Conservation (phyloP, 2,113 vertebrate species). For the Psophia crepitans region DNA sequence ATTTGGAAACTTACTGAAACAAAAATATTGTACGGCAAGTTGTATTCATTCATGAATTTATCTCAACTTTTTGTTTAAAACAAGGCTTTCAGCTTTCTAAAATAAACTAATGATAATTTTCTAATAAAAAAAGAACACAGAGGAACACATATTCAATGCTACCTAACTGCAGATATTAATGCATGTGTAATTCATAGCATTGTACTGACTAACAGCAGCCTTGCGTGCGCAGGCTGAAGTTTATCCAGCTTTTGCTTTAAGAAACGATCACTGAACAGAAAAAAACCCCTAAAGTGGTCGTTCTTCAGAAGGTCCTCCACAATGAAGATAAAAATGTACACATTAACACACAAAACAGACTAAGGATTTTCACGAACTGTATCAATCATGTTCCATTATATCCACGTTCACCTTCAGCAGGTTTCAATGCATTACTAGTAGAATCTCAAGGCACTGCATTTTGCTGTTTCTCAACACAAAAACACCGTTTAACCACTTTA, state of each 20-base stretch:
- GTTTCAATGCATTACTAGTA: not conserved
- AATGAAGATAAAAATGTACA: not conserved
- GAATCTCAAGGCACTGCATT: not conserved
- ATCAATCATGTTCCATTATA: not conserved
- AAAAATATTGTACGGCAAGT: not conserved
- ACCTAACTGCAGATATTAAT: not conserved
- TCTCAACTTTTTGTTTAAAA: not conserved
- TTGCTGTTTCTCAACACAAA: not conserved
- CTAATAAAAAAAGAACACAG: not conserved
- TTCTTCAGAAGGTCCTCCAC: not conserved
- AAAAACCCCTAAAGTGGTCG: not conserved
- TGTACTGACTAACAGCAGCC: not conserved
- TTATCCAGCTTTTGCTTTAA: not conserved
- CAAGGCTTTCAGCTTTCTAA: not conserved
- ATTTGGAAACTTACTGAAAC: not conserved
- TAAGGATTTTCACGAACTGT: not conserved
- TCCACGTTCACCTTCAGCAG: not conserved
- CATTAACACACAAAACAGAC: not conserved
- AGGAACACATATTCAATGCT: not conserved
- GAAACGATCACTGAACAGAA: not conserved
- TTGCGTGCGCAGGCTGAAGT: not conserved
- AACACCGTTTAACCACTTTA: not conserved
- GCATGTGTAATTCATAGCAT: not conserved
- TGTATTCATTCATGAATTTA: not conserved
- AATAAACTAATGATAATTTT: not conserved